Percentiles rank a stretch among this genome's conserved stretches.
Evolutionary conservation across 2,888 invertebrate genomes (phyloP).

Genomic region (Anthrax anthrax): DNA sequence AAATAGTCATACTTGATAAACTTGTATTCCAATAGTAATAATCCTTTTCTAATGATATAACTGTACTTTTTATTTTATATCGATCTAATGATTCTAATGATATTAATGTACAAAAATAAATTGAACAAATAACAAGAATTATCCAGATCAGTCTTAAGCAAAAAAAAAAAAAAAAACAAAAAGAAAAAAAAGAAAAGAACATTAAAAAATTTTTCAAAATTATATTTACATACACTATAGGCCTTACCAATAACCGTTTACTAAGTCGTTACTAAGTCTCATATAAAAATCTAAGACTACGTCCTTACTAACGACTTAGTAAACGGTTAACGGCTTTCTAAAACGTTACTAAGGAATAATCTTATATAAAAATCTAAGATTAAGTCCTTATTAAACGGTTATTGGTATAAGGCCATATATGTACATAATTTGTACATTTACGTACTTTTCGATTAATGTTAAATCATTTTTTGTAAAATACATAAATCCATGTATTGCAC

Average conservation of each 20-base stretch:
- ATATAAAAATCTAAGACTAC: too few relatives aligned
- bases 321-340: too few relatives aligned
- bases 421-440: too few relatives aligned
- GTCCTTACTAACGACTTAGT: too few relatives aligned
- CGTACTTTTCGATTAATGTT: conserved; percentile 20
- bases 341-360: too few relatives aligned
- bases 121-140: conserved; percentile 18
- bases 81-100: conserved; percentile 26
- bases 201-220: neutral
- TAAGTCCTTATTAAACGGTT: too few relatives aligned
- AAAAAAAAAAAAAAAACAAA: neutral
- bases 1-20: conserved; percentile 27
- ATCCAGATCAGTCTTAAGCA: conserved; percentile 23
- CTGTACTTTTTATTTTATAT: conserved; percentile 27
- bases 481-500: conserved; percentile 27
- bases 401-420: too few relatives aligned
- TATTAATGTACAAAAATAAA: conserved; percentile 22
- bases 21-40: conserved; percentile 30
- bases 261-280: too few relatives aligned
- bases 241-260: too few relatives aligned
- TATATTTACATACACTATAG: too few relatives aligned
- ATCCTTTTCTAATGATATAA: conserved; percentile 28
- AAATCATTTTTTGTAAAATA: conserved; percentile 20
- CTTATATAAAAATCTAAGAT: too few relatives aligned
- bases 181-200: neutral